A percentile compares a stretch with the other conserved stretches of the same genome.
phyloP scores from a whole-genome alignment of 2,888 invertebrate genomes.

The Phanerotoma sp. region DNA sequence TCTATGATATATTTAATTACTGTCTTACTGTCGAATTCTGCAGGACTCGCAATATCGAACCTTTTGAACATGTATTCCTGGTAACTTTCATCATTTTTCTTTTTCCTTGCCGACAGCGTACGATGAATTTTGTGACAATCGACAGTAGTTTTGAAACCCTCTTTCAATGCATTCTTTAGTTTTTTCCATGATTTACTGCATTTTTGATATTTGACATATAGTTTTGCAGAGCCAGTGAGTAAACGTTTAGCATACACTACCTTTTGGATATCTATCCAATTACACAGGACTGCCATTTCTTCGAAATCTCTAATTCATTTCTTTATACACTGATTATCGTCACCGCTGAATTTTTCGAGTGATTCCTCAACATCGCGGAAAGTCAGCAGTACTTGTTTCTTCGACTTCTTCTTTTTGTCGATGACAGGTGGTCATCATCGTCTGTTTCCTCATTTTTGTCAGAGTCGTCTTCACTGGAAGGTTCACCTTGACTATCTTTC shows the following conservation, averaged over 20 bases:
- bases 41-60: background rate
- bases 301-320: background rate
- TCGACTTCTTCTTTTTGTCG: background rate
- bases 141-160: background rate
- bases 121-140: background rate
- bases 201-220: background rate
- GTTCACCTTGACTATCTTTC: background rate
- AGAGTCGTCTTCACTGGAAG: background rate
- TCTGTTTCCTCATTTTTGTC: background rate
- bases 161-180: background rate
- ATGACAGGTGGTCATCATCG: background rate
- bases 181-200: background rate
- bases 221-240: background rate
- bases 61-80: background rate
- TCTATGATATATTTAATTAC: constrained; percentile 3
- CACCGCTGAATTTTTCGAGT: too few relatives aligned
- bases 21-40: background rate
- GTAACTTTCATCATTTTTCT: constrained; percentile 20
- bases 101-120: background rate
- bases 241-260: background rate
- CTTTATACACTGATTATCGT: too few relatives aligned
- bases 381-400: background rate
- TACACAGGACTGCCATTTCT: background rate
- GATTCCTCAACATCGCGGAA: too few relatives aligned
- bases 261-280: background rate